phyloP scores from a whole-genome alignment of 2,113 vertebrate genomes.

The Aramus guarauna region DNA sequence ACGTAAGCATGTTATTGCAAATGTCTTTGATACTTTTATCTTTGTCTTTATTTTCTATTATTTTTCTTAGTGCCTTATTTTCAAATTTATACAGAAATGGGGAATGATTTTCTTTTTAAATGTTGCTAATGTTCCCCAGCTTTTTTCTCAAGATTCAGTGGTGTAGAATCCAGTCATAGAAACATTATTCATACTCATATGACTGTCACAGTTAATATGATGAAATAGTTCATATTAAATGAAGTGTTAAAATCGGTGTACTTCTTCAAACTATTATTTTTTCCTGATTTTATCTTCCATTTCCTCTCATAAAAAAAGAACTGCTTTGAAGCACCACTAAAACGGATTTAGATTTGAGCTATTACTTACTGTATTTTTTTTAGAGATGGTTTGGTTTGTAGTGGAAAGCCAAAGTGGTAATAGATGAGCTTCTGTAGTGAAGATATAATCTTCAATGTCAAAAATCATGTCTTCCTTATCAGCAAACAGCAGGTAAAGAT shows the following conservation, averaged over 20 bases:
- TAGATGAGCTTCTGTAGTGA: conserved; percentile 98
- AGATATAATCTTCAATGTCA: conserved; percentile 96
- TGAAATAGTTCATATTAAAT: not conserved
- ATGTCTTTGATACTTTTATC: no score
- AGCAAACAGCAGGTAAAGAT: conserved; percentile 94
- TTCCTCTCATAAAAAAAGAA: not conserved
- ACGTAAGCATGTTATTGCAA: not conserved
- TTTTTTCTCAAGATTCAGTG: not conserved
- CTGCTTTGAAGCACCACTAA: not conserved
- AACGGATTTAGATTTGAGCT: not conserved
- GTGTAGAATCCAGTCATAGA: not conserved
- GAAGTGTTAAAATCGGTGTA: not conserved
- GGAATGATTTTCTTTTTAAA: not conserved
- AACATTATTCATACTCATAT: not conserved
- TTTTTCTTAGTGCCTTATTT: not conserved
- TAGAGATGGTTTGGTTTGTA: conserved; percentile 74
- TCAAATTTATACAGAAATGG: not conserved
- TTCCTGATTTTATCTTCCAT: not conserved
- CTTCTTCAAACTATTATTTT: not conserved
- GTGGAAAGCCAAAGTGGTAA: conserved; percentile 95
- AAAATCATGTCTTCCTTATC: conserved; percentile 91
- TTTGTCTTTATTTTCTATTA: no score
- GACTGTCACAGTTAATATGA: not conserved
- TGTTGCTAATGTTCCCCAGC: not conserved
- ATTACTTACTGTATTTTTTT: conserved; percentile 76